Conservation (phyloP, 2,888 invertebrate species). For the Drosophila acutilabella region DNA sequence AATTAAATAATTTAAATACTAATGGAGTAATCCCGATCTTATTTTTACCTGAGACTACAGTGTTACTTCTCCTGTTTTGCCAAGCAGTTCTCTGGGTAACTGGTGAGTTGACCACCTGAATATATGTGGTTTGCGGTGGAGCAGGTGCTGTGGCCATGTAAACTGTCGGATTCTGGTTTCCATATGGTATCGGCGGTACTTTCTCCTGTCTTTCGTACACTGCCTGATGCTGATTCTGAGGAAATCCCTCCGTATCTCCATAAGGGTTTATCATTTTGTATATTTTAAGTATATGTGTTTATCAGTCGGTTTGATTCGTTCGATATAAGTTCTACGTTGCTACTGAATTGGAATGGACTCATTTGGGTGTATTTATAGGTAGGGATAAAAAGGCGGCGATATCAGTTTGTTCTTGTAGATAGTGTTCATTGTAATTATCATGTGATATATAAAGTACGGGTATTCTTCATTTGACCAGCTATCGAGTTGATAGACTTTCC, state of each 20-base stretch:
- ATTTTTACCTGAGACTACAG: slow-evolving; percentile 26
- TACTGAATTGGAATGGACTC: slow-evolving; percentile 30
- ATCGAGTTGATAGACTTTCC: background rate
- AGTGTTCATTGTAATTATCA: slow-evolving; percentile 44
- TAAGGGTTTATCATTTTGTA: slow-evolving; percentile 38
- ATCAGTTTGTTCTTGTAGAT: slow-evolving; percentile 49
- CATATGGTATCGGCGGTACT: slow-evolving; percentile 2
- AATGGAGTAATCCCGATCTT: background rate
- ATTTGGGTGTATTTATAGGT: slow-evolving; percentile 33
- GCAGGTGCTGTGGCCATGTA: slow-evolving; percentile 25
- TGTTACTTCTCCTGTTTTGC: slow-evolving; percentile 5
- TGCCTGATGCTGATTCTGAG: background rate
- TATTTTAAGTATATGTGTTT: background rate
- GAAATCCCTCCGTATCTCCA: background rate
- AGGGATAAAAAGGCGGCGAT: slow-evolving; percentile 15
- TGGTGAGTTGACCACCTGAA: slow-evolving; percentile 25
- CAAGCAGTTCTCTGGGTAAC: background rate
- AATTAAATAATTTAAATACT: background rate
- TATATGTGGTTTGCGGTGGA: slow-evolving; percentile 34
- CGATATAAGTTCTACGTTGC: slow-evolving; percentile 18
- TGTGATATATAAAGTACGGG: slow-evolving; percentile 6
- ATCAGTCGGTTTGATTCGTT: slow-evolving; percentile 18
- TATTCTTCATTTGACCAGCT: slow-evolving; percentile 16
- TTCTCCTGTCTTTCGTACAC: background rate
- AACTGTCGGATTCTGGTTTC: background rate